Evolutionary conservation across 2,113 vertebrate species (phyloP).

Genomic region (Eira barbara): DNA sequence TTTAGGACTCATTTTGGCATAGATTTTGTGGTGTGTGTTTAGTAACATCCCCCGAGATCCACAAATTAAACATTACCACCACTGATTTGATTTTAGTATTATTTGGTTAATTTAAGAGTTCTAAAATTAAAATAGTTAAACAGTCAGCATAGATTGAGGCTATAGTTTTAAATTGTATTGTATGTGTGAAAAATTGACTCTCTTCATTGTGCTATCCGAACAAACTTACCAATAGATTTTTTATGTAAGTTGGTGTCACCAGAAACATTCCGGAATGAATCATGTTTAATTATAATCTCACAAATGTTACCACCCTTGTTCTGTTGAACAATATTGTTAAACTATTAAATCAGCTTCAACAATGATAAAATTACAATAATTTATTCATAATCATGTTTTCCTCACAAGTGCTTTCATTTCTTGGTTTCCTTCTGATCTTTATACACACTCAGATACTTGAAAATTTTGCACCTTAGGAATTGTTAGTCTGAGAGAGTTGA

Average conservation of each 20-base stretch:
- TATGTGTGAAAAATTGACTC: neutral
- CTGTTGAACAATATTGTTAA: slow-evolving; percentile 43
- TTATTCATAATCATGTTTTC: slow-evolving; percentile 37
- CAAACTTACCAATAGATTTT: neutral
- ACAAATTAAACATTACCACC: neutral
- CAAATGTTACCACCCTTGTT: slow-evolving; percentile 34
- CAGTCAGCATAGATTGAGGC: neutral
- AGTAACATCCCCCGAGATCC: neutral
- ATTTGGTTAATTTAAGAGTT: neutral
- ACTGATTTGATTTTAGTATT: neutral
- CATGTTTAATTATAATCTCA: slow-evolving; percentile 21
- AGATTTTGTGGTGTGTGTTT: neutral
- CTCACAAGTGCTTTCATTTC: slow-evolving; percentile 22
- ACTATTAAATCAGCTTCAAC: slow-evolving; percentile 39
- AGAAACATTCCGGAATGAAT: slow-evolving; percentile 43
- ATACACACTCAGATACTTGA: neutral
- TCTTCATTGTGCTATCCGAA: neutral
- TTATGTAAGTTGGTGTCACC: neutral
- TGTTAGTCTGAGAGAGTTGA: neutral
- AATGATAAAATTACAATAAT: slow-evolving; percentile 26
- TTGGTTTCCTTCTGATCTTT: slow-evolving; percentile 11
- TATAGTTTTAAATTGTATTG: neutral
- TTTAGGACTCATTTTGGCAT: neutral
- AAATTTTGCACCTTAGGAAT: neutral
- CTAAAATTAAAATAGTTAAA: neutral